Evolutionary conservation across 1,140 invertebrate genomes (phyloP).

Genomic region (Thaumatotibia leucotreta): DNA sequence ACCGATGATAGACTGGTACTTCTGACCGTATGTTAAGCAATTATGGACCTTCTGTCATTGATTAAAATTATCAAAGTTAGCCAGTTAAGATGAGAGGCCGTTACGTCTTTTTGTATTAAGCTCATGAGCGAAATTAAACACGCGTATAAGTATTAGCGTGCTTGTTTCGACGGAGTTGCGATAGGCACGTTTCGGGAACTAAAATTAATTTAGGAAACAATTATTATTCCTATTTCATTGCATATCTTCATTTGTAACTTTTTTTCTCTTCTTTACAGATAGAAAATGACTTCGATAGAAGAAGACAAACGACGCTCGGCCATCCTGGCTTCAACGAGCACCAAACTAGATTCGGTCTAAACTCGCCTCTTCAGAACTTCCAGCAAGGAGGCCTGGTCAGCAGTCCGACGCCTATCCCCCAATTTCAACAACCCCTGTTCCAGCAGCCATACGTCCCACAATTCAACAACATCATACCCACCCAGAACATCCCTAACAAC

Average conservation of each 20-base stretch:
- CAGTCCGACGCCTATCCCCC: conserved; percentile 34
- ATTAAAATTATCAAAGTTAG: not conserved
- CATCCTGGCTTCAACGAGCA: conserved; percentile 63
- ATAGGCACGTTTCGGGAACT: too few species aligned
- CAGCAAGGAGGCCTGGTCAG: conserved; percentile 27
- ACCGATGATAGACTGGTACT: not conserved
- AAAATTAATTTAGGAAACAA: too few species aligned
- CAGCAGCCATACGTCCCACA: conserved; percentile 54
- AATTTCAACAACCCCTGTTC: conserved; percentile 55
- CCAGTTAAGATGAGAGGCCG: too few species aligned
- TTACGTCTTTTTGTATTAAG: too few species aligned
- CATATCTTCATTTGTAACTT: not conserved
- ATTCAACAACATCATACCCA: conserved; percentile 51
- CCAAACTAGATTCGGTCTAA: conserved; percentile 64
- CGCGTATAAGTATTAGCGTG: too few species aligned
- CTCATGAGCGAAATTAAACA: too few species aligned
- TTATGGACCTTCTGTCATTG: not conserved
- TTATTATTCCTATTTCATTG: too few species aligned
- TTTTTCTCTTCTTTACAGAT: conserved; percentile 51
- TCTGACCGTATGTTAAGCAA: not conserved
- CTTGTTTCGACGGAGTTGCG: too few species aligned
- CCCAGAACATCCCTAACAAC: conserved; percentile 46
- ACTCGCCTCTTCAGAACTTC: conserved; percentile 56
- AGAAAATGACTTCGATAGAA: conserved; percentile 71
- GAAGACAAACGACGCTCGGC: conserved; percentile 47